These are phyloP conservation scores for Tragelaphus buxtoni DNA, from an alignment of 2,113 vertebrate genomes.

Conservation along the genomic window DNA sequence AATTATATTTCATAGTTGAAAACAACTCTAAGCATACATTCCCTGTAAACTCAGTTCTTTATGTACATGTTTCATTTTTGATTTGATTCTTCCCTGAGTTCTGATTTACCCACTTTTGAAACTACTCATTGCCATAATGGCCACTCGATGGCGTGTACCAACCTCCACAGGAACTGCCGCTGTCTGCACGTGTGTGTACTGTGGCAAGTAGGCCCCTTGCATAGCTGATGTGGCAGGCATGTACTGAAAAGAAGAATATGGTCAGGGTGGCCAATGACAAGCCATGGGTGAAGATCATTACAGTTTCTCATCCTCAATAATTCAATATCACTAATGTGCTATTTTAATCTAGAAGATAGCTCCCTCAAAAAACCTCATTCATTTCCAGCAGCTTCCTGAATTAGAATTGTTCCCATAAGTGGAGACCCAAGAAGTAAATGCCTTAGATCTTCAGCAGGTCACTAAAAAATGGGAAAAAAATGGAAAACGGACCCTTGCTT, in stretches of 20 bases:
- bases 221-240: constrained; percentile 94
- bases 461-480: not conserved
- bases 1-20: not conserved
- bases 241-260: constrained; percentile 84
- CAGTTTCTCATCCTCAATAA: not conserved
- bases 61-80: not conserved
- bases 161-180: constrained; percentile 92
- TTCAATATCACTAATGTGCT: not conserved
- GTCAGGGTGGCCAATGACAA: not conserved
- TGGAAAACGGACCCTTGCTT: not conserved
- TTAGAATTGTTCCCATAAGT: not conserved
- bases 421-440: not conserved
- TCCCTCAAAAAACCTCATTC: not conserved
- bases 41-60: not conserved
- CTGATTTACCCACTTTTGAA: constrained; percentile 28
- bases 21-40: not conserved
- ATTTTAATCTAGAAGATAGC: not conserved
- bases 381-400: not conserved
- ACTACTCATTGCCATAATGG: not conserved
- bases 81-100: not conserved
- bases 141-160: constrained; percentile 66
- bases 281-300: not conserved
- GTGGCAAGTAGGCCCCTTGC: constrained; percentile 95
- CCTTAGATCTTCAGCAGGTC: not conserved
- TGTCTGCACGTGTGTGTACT: constrained; percentile 93